Base-by-base conservation (phyloP, 2,797 vertebrate genomes). In the Cuculus canorus region DNA sequence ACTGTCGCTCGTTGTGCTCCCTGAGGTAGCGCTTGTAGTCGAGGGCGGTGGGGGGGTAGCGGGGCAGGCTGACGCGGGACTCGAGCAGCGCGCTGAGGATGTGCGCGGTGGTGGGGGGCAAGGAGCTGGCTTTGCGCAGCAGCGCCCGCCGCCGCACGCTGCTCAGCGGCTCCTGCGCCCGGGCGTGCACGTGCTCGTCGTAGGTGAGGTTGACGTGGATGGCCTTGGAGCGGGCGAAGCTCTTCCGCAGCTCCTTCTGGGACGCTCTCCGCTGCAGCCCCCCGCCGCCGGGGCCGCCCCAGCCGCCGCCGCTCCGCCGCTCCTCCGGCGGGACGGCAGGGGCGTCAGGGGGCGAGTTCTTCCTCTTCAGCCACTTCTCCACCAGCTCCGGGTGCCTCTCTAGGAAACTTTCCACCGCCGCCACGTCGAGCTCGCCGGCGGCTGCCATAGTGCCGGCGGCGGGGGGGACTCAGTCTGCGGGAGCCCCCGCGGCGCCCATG, bases 11-110 rank as follows among this genome's bases (percentile, higher is more conserved):
- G 84, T 99, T 99, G 96, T 99, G 98, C 89, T 99, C 98, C 96
- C 99, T 99, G 83, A 99, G 99, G 97, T 99, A 98, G 96, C 99
- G 99, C 96, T 99, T 99, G 95, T 99, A 99, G 96, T 99, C 99
- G 95, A 99, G 98, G 66, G 99, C 99, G 5, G 98, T 99, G 89
- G 99, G 99, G n/a, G 99, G 99, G 75, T 99, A 99, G 95, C 99
- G 99, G 64, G 99, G 99, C 96, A 99, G 98, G 98, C 98, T 99
- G 96, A 99, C 99, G 81, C 99, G 98, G 47, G 99, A 99, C 97
- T 99, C 99, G 92, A 99, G 98, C 94, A 99, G 98, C 13, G 99
- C 99, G 96, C 99, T 99, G 92, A 99, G 98, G 88, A 99, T 99
- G 98, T 99, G 99, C 53, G 99, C 99, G 32, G 99, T 99, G 94